Conservation (phyloP, 2,113 vertebrate genomes). For the Pontoporia blainvillei region DNA sequence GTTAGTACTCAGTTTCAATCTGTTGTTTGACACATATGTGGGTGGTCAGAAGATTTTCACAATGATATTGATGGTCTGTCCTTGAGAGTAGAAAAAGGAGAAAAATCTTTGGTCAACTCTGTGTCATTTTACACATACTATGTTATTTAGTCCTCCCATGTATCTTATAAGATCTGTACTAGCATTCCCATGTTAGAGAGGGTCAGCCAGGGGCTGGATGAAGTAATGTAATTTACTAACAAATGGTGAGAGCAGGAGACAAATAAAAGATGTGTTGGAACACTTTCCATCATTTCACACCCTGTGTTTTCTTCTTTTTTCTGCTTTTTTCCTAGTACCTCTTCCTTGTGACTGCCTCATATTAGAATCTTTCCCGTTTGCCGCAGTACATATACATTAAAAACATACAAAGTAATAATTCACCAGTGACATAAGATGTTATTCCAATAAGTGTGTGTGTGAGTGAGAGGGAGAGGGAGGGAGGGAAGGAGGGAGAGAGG, state of each 20-base stretch:
- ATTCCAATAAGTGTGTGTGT: neutral
- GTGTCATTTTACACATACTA: neutral
- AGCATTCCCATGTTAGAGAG: no score
- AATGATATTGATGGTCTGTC: neutral
- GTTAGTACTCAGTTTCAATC: neutral
- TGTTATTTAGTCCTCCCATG: rapidly evolving
- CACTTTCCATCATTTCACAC: neutral
- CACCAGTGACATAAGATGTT: neutral
- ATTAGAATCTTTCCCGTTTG: neutral
- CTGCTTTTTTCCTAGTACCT: neutral
- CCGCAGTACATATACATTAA: neutral
- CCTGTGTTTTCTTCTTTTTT: neutral
- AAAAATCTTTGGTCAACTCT: neutral
- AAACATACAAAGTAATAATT: neutral
- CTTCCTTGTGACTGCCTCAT: neutral
- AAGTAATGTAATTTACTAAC: neutral
- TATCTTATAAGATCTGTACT: rapidly evolving
- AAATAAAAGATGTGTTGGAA: neutral
- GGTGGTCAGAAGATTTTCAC: neutral
- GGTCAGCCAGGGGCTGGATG: no score
- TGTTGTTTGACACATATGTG: neutral
- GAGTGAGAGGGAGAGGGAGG: rapidly evolving
- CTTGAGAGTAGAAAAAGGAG: neutral
- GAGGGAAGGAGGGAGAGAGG: rapidly evolving
- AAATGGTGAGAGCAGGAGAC: neutral